Percentiles rank a stretch among this genome's conserved stretches.
These are phyloP conservation scores for Trissolcus basalis DNA, from an alignment of 1,140 invertebrate genomes.

Conservation along the genomic window DNA sequence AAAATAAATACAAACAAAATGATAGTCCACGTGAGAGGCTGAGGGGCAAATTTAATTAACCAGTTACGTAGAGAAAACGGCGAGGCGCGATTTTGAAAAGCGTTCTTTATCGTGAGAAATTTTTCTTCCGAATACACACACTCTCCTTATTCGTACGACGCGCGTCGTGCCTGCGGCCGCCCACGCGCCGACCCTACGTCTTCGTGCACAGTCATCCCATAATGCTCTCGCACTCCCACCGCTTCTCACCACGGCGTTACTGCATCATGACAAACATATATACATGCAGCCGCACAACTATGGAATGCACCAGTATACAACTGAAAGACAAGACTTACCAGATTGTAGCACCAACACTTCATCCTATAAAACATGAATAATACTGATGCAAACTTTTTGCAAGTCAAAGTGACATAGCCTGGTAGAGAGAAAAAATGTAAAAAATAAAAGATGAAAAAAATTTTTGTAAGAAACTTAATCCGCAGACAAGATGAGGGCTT, in stretches of 20 bases:
- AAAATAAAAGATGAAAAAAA: conserved; percentile 1
- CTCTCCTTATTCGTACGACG: conserved; percentile 66
- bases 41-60: too few species aligned
- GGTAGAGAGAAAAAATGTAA: conserved; percentile 11
- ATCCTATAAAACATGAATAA: conserved; percentile 40
- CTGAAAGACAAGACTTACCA: conserved; percentile 42
- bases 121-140: conserved; percentile 50
- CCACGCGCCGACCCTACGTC: conserved; percentile 75
- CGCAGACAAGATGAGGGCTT: conserved; percentile 59
- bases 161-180: conserved; percentile 76
- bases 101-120: too few species aligned
- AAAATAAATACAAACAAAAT: neutral
- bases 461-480: conserved; percentile 56
- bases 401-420: too few species aligned
- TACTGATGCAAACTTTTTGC: conserved; percentile 5
- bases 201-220: conserved; percentile 62
- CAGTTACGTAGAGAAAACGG: conserved; percentile 6
- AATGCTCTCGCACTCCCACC: conserved; percentile 61
- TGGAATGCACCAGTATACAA: conserved; percentile 47
- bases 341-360: conserved; percentile 40
- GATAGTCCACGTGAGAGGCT: neutral
- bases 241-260: conserved; percentile 24
- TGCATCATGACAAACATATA: conserved; percentile 48
- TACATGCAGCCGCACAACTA: conserved; percentile 37
- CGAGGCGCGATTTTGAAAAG: too few species aligned